Percentiles rank a stretch among this genome's conserved stretches.
These are phyloP conservation scores for Lacerta viridis DNA, from an alignment of 2,797 vertebrate genomes.

Conservation along the genomic window DNA sequence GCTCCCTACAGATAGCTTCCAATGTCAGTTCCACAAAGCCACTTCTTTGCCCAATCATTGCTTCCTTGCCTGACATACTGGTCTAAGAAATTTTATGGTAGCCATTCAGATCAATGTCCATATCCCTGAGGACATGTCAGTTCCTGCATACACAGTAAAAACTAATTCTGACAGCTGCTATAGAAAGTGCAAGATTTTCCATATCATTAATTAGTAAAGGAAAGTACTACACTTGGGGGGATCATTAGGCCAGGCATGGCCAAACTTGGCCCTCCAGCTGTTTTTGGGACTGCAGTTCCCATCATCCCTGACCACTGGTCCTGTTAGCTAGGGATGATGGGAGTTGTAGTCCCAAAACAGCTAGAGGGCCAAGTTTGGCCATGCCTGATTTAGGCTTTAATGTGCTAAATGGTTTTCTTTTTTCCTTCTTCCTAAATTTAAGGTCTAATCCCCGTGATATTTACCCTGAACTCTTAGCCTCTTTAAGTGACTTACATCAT, in stretches of 20 bases:
- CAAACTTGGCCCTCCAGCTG: too few relatives aligned
- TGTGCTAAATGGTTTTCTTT: background rate
- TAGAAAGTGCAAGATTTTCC: slow-evolving; percentile 36
- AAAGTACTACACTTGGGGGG: slow-evolving; percentile 29
- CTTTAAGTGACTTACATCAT: background rate
- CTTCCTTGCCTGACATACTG: background rate
- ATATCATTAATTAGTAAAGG: slow-evolving; percentile 45
- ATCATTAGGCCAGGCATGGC: background rate
- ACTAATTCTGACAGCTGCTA: slow-evolving; percentile 36
- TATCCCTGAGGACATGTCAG: background rate
- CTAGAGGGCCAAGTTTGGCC: too few relatives aligned
- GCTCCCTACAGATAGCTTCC: background rate
- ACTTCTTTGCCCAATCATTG: background rate
- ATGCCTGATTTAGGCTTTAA: too few relatives aligned
- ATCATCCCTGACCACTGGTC: too few relatives aligned
- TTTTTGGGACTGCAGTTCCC: too few relatives aligned
- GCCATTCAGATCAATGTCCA: slow-evolving; percentile 39
- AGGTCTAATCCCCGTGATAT: background rate
- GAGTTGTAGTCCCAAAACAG: too few relatives aligned
- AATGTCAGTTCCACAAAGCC: background rate
- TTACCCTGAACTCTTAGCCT: background rate
- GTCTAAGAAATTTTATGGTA: slow-evolving; percentile 24
- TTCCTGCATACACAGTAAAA: slow-evolving; percentile 29
- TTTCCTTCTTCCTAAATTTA: background rate
- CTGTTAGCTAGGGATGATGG: too few relatives aligned